These are phyloP conservation scores for Heliornis fulica DNA, from an alignment of 2,113 vertebrate genomes.

Conservation along the genomic window DNA sequence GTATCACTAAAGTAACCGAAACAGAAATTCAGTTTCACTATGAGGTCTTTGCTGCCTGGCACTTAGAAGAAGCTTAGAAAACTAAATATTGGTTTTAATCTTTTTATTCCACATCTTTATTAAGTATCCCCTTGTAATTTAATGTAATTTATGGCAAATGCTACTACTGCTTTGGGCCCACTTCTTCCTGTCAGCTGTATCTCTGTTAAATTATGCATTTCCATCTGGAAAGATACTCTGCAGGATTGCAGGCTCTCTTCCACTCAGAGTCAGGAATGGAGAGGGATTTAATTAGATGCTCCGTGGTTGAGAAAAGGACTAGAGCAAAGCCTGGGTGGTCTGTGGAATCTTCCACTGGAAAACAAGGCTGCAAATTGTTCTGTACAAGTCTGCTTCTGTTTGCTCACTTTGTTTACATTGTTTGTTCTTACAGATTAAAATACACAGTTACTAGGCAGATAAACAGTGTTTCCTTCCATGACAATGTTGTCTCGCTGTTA, in stretches of 20 bases:
- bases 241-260: conserved; percentile 59
- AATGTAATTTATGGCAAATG: conserved; percentile 63
- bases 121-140: conserved; percentile 65
- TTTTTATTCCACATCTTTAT: conserved; percentile 58
- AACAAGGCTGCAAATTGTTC: conserved; percentile 44
- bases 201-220: conserved; percentile 78
- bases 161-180: conserved; percentile 66
- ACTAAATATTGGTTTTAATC: conserved; percentile 61
- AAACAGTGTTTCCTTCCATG: conserved; percentile 34
- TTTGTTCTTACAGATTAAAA: conserved; percentile 66
- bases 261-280: conserved; percentile 58
- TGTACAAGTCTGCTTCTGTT: conserved; percentile 55
- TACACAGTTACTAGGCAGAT: conserved; percentile 53
- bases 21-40: not conserved
- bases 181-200: conserved; percentile 70
- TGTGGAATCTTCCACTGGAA: conserved; percentile 38
- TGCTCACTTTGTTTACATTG: conserved; percentile 65
- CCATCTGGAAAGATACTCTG: conserved; percentile 67
- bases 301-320: conserved; percentile 56
- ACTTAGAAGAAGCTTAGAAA: conserved; percentile 22
- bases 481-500: conserved; percentile 22
- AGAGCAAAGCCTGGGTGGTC: conserved; percentile 62
- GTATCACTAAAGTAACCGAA: not conserved
- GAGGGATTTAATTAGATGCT: conserved; percentile 71
- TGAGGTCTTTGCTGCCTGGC: not conserved